Conservation (phyloP, 2,888 invertebrate species). For the Hipparchia sbordonii region DNA sequence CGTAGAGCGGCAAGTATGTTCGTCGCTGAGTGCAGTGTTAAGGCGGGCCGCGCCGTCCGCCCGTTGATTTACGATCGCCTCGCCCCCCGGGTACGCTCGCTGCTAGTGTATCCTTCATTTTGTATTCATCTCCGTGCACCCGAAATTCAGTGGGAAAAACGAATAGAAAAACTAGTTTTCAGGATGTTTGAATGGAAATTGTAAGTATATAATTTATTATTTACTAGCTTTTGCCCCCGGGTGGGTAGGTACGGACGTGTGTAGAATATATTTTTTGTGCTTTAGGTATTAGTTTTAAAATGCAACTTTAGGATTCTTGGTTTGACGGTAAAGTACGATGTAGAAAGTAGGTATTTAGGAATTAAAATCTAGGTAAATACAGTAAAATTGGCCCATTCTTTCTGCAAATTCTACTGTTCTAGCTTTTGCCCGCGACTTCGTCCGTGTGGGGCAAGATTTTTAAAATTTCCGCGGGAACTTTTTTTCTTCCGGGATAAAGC, state of each 20-base stretch:
- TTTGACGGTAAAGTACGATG: background rate
- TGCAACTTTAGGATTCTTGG: too few relatives aligned
- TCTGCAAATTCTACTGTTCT: too few relatives aligned
- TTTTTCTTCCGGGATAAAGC: too few relatives aligned
- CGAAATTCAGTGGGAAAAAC: conserved; percentile 32
- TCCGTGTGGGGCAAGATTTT: too few relatives aligned
- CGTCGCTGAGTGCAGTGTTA: conserved; percentile 47
- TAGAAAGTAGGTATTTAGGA: too few relatives aligned
- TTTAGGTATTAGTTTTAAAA: too few relatives aligned
- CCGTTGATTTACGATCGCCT: conserved; percentile 46
- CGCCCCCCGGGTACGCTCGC: conserved; percentile 43
- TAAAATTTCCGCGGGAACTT: too few relatives aligned
- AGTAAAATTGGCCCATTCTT: too few relatives aligned
- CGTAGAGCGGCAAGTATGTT: conserved; percentile 30
- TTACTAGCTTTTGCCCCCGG: background rate
- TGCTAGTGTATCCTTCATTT: conserved; percentile 38
- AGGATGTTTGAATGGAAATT: conserved; percentile 10
- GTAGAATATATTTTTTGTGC: background rate
- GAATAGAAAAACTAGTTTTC: conserved; percentile 7
- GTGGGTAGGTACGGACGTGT: background rate
- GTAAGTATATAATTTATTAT: conserved; percentile 15
- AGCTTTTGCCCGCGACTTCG: too few relatives aligned
- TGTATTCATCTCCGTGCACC: conserved; percentile 41
- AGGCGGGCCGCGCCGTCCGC: conserved; percentile 42
- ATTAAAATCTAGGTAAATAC: too few relatives aligned